Percentiles rank a stretch among this genome's conserved stretches.
These are phyloP conservation scores for Tricholaema leucomelas DNA, from an alignment of 2,113 vertebrate species.

Conservation along the genomic window DNA sequence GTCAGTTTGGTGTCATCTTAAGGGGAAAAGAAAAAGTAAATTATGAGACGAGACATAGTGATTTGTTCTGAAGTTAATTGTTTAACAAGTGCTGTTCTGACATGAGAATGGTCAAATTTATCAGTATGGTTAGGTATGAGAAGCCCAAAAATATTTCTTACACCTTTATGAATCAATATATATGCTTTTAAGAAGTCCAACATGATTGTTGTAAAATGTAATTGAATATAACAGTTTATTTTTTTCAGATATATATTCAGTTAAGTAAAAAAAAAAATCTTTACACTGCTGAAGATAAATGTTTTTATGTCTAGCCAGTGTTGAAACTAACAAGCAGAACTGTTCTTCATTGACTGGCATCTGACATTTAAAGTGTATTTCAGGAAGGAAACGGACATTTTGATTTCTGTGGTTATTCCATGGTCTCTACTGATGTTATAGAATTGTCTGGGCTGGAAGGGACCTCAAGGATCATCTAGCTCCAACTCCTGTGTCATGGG, in stretches of 20 bases:
- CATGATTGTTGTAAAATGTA: neutral
- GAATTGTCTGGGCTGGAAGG: too few relatives aligned
- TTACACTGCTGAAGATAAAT: neutral
- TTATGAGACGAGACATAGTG: neutral
- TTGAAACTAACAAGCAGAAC: neutral
- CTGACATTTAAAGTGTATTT: neutral
- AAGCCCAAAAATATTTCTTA: neutral
- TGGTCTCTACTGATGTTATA: neutral
- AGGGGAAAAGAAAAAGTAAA: neutral
- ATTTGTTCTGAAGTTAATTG: neutral
- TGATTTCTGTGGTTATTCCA: neutral
- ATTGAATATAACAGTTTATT: neutral
- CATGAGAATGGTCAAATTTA: neutral
- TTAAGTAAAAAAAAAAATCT: neutral
- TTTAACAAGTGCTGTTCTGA: neutral
- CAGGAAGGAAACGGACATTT: neutral
- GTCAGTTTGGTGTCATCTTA: neutral
- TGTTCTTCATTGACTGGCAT: neutral
- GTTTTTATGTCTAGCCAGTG: neutral
- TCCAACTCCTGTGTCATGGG: too few relatives aligned
- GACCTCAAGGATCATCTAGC: too few relatives aligned
- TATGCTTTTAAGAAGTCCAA: neutral
- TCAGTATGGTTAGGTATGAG: neutral
- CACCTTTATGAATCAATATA: neutral
- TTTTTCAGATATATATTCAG: neutral